Conservation (phyloP, 2,113 vertebrate genomes). For the Choloepus hoffmanni region DNA sequence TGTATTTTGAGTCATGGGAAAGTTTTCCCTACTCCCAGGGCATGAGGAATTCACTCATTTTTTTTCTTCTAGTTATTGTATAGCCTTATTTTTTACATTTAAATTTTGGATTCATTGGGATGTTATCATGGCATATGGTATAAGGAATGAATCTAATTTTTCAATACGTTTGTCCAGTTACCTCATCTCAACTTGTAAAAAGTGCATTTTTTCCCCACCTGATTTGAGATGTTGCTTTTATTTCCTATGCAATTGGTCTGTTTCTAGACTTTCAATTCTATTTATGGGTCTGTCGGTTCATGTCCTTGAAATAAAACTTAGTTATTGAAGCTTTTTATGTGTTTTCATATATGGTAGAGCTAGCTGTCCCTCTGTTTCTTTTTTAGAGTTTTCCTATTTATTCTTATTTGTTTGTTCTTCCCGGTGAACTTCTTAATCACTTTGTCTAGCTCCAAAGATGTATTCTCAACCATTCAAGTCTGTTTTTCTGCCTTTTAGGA, state of each 20-base stretch:
- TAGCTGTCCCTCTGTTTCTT: not conserved
- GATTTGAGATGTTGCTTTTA: not conserved
- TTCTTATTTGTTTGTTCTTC: not conserved
- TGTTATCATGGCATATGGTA: not conserved
- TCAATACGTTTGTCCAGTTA: not conserved
- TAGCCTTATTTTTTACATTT: not conserved
- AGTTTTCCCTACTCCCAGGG: not conserved
- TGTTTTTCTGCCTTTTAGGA: conserved; percentile 18
- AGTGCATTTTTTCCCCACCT: not conserved
- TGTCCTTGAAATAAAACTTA: conserved; percentile 38
- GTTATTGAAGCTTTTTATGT: not conserved
- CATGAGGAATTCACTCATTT: not conserved
- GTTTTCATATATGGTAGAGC: not conserved
- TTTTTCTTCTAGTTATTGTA: not conserved
- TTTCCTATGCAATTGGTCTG: not conserved
- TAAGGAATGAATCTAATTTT: conserved; percentile 7
- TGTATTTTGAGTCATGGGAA: not conserved
- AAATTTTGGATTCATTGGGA: not conserved
- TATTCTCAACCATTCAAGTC: not conserved
- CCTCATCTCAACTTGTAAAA: not conserved
- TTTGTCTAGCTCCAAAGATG: not conserved
- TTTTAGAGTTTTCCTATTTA: not conserved
- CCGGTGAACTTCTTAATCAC: not conserved
- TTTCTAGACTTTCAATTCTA: not conserved
- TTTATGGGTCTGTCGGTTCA: not conserved